Conservation (phyloP, 2,797 vertebrate genomes). For the Aythya fuligula region DNA sequence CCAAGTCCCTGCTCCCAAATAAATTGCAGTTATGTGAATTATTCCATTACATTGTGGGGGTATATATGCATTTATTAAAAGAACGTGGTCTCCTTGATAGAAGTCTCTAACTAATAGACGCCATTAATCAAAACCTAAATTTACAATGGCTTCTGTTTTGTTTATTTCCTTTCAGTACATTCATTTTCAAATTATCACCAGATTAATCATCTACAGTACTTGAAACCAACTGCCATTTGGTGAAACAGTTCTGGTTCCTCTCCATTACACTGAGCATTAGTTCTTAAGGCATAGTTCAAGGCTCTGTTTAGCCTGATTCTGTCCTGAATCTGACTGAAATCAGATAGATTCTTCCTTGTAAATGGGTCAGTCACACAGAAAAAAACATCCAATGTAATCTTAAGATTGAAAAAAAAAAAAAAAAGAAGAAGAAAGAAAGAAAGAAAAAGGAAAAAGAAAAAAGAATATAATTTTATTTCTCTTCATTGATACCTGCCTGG, state of each 20-base stretch:
- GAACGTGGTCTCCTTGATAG: neutral
- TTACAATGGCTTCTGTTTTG: slow-evolving; percentile 46
- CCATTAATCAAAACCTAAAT: slow-evolving; percentile 28
- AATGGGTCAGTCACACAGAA: slow-evolving; percentile 47
- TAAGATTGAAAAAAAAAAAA: neutral
- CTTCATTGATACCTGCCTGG: slow-evolving; percentile 70
- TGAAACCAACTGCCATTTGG: neutral
- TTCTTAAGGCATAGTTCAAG: slow-evolving; percentile 46
- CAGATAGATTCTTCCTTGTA: slow-evolving; percentile 33
- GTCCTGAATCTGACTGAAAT: slow-evolving; percentile 48
- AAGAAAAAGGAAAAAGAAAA: neutral
- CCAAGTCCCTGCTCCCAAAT: neutral
- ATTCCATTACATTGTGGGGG: neutral
- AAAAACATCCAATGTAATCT: slow-evolving; percentile 57
- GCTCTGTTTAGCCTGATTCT: slow-evolving; percentile 57
- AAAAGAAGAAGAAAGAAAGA: neutral
- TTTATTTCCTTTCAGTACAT: slow-evolving; percentile 53
- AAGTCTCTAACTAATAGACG: slow-evolving; percentile 27
- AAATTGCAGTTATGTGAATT: slow-evolving; percentile 9
- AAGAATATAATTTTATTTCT: slow-evolving; percentile 64
- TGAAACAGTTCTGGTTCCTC: slow-evolving; percentile 39
- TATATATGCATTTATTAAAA: neutral
- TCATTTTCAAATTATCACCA: slow-evolving; percentile 52
- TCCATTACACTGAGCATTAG: slow-evolving; percentile 23
- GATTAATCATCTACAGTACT: slow-evolving; percentile 26